A percentile compares a stretch with the other conserved stretches of the same genome.
Conservation (phyloP, 2,113 vertebrate genomes). For the Aspidoscelis tigris region DNA sequence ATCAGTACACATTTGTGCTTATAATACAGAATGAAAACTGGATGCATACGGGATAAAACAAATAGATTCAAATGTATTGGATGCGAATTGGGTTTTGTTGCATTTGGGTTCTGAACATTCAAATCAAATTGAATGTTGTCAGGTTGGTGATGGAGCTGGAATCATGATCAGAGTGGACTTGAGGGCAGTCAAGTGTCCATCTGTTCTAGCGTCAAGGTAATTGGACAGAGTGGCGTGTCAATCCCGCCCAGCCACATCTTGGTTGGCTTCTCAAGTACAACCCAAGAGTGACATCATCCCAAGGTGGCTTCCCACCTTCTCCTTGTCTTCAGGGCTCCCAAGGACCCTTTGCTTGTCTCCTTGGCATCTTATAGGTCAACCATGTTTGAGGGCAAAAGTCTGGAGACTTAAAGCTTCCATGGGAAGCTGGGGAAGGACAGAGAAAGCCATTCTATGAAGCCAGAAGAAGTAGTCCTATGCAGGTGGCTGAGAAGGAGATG, state of each 20-base stretch:
- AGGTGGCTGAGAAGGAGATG: constrained; percentile 21
- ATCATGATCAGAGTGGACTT: neutral
- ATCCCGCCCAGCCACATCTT: neutral
- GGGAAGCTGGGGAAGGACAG: constrained; percentile 23
- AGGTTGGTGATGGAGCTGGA: too few species aligned
- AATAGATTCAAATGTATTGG: too few species aligned
- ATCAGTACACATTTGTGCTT: too few species aligned
- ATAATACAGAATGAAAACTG: too few species aligned
- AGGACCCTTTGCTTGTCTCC: neutral
- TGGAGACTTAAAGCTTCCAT: constrained; percentile 37
- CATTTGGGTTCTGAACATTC: too few species aligned
- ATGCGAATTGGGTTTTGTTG: too few species aligned
- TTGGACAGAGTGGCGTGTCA: too few species aligned
- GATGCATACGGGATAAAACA: too few species aligned
- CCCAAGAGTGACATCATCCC: neutral
- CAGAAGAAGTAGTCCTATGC: constrained; percentile 29
- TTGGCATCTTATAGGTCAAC: neutral
- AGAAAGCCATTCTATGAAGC: constrained; percentile 61
- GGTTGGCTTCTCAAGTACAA: neutral
- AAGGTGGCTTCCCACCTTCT: too few species aligned
- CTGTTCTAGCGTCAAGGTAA: neutral
- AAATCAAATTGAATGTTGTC: neutral
- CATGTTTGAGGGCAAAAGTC: neutral
- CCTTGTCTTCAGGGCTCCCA: neutral
- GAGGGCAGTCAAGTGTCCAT: too few species aligned